Evolutionary conservation across 1,140 invertebrate species (phyloP).

Genomic region (Danaus plexippus): DNA sequence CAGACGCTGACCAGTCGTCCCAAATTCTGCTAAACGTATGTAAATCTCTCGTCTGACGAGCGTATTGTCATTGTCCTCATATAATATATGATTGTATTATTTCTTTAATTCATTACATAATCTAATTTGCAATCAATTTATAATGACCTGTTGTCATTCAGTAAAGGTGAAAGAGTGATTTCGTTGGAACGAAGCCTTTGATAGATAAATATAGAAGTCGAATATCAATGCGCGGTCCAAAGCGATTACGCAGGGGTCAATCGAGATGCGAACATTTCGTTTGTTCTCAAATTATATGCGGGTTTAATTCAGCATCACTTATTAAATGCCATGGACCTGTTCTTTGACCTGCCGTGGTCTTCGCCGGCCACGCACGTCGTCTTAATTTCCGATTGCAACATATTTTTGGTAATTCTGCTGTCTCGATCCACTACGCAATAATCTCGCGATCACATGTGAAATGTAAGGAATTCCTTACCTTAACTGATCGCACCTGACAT

Average conservation of each 20-base stretch:
- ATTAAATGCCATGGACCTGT: slow-evolving; percentile 34
- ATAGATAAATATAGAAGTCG: no score
- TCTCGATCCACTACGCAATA: slow-evolving; percentile 18
- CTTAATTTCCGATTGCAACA: slow-evolving; percentile 30
- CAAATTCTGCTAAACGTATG: slow-evolving; percentile 26
- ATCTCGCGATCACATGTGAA: slow-evolving; percentile 13
- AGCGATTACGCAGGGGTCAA: slow-evolving; percentile 2
- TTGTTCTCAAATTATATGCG: no score
- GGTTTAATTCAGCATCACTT: slow-evolving; percentile 24
- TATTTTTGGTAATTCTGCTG: slow-evolving; percentile 25
- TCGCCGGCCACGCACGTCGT: slow-evolving; percentile 21
- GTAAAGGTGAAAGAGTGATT: no score
- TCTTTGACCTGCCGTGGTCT: slow-evolving; percentile 40
- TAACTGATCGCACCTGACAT: slow-evolving; percentile 12
- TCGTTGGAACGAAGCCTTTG: no score
- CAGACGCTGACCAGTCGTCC: slow-evolving; percentile 20
- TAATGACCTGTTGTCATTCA: no score
- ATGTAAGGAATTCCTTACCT: slow-evolving; percentile 13
- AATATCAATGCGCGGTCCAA: background rate
- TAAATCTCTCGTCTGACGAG: slow-evolving; percentile 32
- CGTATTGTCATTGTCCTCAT: slow-evolving; percentile 2
- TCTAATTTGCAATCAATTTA: no score
- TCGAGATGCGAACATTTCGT: slow-evolving; percentile 3
- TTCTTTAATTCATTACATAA: no score
- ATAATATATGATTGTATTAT: no score